phyloP scores from a whole-genome alignment of 2,888 invertebrate species.

The Petrolisthes manimaculis region DNA sequence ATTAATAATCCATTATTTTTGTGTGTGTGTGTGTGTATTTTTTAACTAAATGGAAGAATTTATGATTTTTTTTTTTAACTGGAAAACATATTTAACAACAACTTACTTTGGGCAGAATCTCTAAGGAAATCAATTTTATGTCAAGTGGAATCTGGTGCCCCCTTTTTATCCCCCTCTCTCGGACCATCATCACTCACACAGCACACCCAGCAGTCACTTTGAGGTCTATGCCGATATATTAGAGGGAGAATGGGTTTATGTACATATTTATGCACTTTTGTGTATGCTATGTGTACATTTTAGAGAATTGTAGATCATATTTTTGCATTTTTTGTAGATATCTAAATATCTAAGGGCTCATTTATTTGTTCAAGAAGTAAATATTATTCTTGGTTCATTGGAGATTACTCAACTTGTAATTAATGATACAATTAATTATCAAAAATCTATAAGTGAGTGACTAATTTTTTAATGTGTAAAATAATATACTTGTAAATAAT shows the following conservation, averaged over 20 bases:
- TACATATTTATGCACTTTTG: slow-evolving; percentile 52
- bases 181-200: slow-evolving; percentile 45
- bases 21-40: not conserved
- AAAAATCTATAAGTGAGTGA: no score
- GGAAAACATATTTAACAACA: not conserved
- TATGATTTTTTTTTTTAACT: no score
- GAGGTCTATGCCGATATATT: slow-evolving; percentile 31
- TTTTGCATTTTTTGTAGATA: slow-evolving; percentile 47
- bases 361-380: slow-evolving; percentile 41
- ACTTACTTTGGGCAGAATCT: slow-evolving; percentile 36
- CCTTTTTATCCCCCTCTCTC: slow-evolving; percentile 39
- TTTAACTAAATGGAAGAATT: not conserved
- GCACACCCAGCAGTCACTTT: slow-evolving; percentile 58
- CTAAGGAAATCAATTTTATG: slow-evolving; percentile 46
- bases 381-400: slow-evolving; percentile 26
- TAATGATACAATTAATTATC: no score
- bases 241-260: slow-evolving; percentile 43
- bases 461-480: no score
- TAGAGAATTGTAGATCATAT: slow-evolving; percentile 40
- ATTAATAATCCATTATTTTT: no score
- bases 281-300: slow-evolving; percentile 55
- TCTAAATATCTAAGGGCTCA: slow-evolving; percentile 35
- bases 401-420: no score
- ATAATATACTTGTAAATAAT: no score
- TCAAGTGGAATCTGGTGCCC: slow-evolving; percentile 49